Conservation (phyloP, 2,888 invertebrate genomes). For the Torymus aiolomorphi region DNA sequence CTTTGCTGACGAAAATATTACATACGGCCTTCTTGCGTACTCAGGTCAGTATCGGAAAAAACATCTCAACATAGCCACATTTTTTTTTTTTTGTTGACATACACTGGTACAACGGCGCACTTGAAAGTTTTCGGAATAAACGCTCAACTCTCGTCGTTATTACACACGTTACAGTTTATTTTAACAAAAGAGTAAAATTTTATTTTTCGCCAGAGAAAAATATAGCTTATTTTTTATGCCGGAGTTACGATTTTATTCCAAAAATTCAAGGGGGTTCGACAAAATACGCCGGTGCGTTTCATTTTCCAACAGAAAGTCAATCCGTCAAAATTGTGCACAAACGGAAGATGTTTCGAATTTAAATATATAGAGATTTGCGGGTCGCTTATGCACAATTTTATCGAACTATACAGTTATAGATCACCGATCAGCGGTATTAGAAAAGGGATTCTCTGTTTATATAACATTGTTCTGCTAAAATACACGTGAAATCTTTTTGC, state of each 20-base stretch:
- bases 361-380: neutral
- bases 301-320: too few species aligned
- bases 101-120: neutral
- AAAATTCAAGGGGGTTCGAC: neutral
- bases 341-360: too few species aligned
- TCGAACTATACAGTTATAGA: neutral
- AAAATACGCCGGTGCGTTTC: too few species aligned
- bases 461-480: constrained; percentile 21
- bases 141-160: neutral
- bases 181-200: neutral
- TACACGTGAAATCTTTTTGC: neutral
- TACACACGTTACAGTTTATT: neutral
- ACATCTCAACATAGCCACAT: neutral
- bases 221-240: constrained; percentile 5
- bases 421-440: neutral
- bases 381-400: neutral
- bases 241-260: constrained; percentile 5
- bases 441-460: constrained; percentile 7
- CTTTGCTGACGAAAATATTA: neutral
- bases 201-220: constrained; percentile 13
- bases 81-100: constrained; percentile 9
- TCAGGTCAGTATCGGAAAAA: constrained; percentile 10
- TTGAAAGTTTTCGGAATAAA: constrained; percentile 19
- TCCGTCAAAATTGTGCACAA: neutral
- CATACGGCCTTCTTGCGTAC: neutral